Evolutionary conservation across 2,113 vertebrate genomes (phyloP).

Genomic region (Probosciger aterrimus): DNA sequence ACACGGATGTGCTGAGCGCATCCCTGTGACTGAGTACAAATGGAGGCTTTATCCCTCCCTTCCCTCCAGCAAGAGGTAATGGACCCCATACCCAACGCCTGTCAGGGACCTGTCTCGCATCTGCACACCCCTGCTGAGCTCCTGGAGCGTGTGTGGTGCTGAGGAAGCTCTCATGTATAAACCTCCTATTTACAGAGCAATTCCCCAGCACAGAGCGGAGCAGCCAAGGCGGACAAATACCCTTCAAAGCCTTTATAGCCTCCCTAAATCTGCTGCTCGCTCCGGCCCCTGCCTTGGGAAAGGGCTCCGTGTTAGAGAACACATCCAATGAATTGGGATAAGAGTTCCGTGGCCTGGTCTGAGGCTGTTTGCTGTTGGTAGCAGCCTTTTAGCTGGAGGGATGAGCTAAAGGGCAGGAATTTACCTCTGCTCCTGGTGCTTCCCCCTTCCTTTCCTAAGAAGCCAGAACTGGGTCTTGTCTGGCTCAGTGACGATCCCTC

Average conservation of each 20-base stretch:
- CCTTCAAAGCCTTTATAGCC: not conserved
- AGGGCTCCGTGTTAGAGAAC: not conserved
- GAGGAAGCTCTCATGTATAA: not conserved
- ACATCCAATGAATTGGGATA: not conserved
- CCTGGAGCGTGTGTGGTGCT: not conserved
- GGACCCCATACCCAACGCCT: not conserved
- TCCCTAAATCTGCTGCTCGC: not conserved
- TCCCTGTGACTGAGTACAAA: not conserved
- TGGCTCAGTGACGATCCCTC: not conserved
- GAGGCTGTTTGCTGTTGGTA: not conserved
- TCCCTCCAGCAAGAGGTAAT: not conserved
- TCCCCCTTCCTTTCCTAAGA: not conserved
- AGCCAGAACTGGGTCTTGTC: not conserved
- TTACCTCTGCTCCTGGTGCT: not conserved
- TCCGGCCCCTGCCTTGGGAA: not conserved
- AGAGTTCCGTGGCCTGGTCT: not conserved
- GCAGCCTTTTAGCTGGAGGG: not conserved
- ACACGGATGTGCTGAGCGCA: not conserved
- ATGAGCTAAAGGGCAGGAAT: not conserved
- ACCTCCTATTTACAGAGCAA: not conserved
- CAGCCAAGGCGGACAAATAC: not conserved
- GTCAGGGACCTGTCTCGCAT: not conserved
- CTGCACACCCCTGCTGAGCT: not conserved
- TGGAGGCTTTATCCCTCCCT: not conserved
- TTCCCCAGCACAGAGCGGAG: not conserved